These are phyloP conservation scores for Nephrotoma appendiculata DNA, from an alignment of 2,888 invertebrate genomes.

Conservation along the genomic window DNA sequence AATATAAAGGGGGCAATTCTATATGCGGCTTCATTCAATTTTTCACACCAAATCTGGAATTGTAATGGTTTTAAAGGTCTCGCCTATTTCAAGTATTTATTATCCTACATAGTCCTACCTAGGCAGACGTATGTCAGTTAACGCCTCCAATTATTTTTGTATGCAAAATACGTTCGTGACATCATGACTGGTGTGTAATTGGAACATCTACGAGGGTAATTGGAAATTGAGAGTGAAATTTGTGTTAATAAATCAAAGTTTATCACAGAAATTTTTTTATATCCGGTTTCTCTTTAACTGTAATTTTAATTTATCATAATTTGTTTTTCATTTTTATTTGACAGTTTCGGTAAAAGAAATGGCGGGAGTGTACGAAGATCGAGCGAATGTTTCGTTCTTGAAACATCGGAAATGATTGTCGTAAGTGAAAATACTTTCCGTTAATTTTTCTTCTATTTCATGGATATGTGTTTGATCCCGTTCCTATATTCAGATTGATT, in stretches of 20 bases:
- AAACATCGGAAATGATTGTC: slow-evolving; percentile 78
- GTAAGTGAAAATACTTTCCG: slow-evolving; percentile 39
- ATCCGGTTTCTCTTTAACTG: not conserved
- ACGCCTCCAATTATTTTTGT: not conserved
- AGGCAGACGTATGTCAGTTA: not conserved
- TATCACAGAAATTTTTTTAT: not conserved
- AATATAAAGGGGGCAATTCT: not conserved
- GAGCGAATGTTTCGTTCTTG: slow-evolving; percentile 73
- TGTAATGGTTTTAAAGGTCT: not conserved
- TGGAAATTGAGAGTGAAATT: not conserved
- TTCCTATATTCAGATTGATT: slow-evolving; percentile 8
- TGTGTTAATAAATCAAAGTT: not conserved
- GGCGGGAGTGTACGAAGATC: slow-evolving; percentile 60
- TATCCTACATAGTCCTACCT: not conserved
- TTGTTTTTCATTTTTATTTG: slow-evolving; percentile 13
- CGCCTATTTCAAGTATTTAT: not conserved
- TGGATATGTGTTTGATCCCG: not conserved
- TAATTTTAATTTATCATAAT: not conserved
- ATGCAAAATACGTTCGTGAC: not conserved
- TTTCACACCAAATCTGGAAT: not conserved
- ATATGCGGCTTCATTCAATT: not conserved
- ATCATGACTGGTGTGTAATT: not conserved
- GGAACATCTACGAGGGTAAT: not conserved
- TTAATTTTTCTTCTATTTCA: not conserved
- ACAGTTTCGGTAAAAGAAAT: slow-evolving; percentile 69